A percentile compares a stretch with the other conserved stretches of the same genome.
phyloP scores from a whole-genome alignment of 2,113 vertebrate species.

The Ginglymostoma cirratum region DNA sequence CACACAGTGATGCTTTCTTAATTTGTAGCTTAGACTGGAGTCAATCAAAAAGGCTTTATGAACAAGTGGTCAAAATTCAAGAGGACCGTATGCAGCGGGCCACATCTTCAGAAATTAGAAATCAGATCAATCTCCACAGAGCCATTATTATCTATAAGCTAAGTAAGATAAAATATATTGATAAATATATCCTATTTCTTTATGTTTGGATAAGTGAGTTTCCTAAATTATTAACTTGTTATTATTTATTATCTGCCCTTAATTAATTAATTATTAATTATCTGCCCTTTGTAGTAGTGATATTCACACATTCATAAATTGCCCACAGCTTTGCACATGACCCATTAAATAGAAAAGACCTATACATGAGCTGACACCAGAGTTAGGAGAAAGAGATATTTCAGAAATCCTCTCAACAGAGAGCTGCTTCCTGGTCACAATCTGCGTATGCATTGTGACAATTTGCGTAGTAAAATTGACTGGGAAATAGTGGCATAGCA shows the following conservation, averaged over 20 bases:
- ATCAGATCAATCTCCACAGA: conserved; percentile 42
- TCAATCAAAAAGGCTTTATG: conserved; percentile 44
- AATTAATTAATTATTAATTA: too few species aligned
- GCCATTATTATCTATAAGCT: conserved; percentile 46
- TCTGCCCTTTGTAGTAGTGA: neutral
- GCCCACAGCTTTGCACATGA: neutral
- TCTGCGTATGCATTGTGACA: neutral
- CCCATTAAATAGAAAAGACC: neutral
- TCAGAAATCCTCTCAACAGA: neutral
- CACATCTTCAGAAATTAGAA: conserved; percentile 38
- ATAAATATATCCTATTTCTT: neutral
- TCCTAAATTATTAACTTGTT: neutral
- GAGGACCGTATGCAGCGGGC: conserved; percentile 37
- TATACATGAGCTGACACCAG: neutral
- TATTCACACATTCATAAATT: neutral
- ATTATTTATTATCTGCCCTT: too few species aligned
- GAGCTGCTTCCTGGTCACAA: neutral
- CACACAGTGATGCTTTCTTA: conserved; percentile 28
- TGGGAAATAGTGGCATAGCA: neutral
- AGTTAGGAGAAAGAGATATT: neutral
- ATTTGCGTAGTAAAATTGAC: neutral
- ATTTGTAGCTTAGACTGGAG: conserved; percentile 45
- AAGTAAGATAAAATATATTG: conserved; percentile 42
- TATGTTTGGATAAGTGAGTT: neutral
- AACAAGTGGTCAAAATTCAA: conserved; percentile 47